phyloP scores from a whole-genome alignment of 2,113 vertebrate genomes.

The Rhineura floridana region DNA sequence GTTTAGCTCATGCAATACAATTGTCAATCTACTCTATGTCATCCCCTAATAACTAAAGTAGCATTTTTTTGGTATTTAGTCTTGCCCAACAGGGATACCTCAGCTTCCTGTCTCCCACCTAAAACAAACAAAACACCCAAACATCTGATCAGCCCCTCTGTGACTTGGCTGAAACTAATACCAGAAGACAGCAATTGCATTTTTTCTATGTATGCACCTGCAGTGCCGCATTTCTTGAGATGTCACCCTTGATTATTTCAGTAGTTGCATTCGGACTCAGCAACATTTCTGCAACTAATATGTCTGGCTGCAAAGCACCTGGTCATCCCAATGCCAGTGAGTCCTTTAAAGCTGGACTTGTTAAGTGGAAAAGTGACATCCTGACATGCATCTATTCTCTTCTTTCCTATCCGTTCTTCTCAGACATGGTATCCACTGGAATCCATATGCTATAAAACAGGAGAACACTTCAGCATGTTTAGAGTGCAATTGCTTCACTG shows the following conservation, averaged over 20 bases:
- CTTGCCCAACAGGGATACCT: not conserved
- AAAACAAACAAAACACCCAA: not conserved
- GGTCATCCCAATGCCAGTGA: not conserved
- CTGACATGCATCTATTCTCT: no score
- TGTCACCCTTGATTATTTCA: not conserved
- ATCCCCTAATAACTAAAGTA: not conserved
- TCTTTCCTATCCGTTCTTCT: not conserved
- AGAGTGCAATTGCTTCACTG: not conserved
- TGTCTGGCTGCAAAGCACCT: not conserved
- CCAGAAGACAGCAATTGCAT: not conserved
- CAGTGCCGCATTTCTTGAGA: no score
- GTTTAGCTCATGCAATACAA: not conserved
- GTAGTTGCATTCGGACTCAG: not conserved
- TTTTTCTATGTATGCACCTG: not conserved
- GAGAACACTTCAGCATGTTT: not conserved
- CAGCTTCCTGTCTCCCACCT: not conserved
- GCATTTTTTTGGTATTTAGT: not conserved
- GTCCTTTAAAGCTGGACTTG: not conserved
- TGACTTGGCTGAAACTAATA: no score
- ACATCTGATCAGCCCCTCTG: not conserved
- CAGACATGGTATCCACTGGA: not conserved
- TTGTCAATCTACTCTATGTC: accelerated
- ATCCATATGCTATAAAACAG: not conserved
- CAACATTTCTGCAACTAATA: not conserved
- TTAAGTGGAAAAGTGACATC: not conserved